Conservation (phyloP, 1,140 invertebrate genomes). For the Drosophila varians region DNA sequence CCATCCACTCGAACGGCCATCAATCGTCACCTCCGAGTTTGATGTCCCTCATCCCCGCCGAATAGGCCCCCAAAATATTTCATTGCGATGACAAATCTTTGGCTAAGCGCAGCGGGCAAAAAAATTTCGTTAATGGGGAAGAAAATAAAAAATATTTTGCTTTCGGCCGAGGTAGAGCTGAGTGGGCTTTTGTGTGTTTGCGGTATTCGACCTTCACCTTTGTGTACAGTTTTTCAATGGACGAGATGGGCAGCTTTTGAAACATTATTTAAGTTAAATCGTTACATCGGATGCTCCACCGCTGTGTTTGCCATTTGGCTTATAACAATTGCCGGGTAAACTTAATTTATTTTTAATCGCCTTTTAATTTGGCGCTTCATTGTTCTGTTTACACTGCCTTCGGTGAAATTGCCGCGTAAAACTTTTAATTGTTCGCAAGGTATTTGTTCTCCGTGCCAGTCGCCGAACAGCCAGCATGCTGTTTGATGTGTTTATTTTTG, state of each 20-base stretch:
- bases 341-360: constrained; percentile 82
- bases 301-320: constrained; percentile 66
- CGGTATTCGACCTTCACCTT: constrained; percentile 68
- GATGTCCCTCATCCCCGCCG: constrained; percentile 5
- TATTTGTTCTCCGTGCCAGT: constrained; percentile 37
- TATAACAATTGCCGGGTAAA: constrained; percentile 69
- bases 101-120: constrained; percentile 43
- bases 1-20: constrained; percentile 18
- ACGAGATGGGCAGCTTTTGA: background rate
- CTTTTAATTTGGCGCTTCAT: constrained; percentile 68
- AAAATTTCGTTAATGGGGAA: constrained; percentile 63
- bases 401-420: constrained; percentile 60
- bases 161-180: background rate
- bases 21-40: constrained; percentile 42
- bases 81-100: constrained; percentile 63
- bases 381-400: constrained; percentile 61
- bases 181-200: constrained; percentile 2
- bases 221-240: constrained; percentile 48
- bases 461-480: constrained; percentile 7
- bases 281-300: constrained; percentile 27
- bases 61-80: constrained; percentile 12
- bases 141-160: constrained; percentile 32
- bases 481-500: constrained; percentile 72
- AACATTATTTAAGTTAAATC: constrained; percentile 55
- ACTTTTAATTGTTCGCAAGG: constrained; percentile 71